Evolutionary conservation across 92 coral and sea anemone species (phyloP), one percentile per base, ranked within the genome.

Genomic region (Metridium senile): DNA sequence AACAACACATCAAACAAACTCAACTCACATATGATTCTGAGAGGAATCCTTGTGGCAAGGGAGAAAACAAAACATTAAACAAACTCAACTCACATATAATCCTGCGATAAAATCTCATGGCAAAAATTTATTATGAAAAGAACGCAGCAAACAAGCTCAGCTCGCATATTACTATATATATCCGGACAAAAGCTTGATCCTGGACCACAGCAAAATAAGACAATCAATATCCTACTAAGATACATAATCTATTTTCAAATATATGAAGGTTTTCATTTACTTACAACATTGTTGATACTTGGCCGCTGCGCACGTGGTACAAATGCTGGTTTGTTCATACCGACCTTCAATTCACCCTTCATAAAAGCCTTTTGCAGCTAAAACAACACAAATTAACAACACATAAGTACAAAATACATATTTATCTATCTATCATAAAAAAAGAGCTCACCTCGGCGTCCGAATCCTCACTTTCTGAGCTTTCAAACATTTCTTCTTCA

Each of bases 361-460:
- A 91, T 80, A 67, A 95, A 95, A 35, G 96, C 93, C 62, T 82
- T 84, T 68, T 87, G 97, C 32, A 95, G 90, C 99, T 95, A 81
- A 74, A 46, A 18, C 19, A 18, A 21, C 43, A 46, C 43, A 53
- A 18, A 51, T 17, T 18, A 56, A 25, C 20, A 17, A 33, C 43
- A 47, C n/a, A 39, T 1, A 33, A 18, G 64, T 52, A 68, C 33
- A 43, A 28, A 49, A 20, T 2, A 69, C 27, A n/a, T 54, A 11
- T n/a, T 13, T 23, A 35, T 13, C 29, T 33, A 26, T 21, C 28
- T 32, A 61, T 21, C 25, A 19, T 30, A 16, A 46, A 6, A 19
- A 72, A 58, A 8, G 33, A 18, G 25, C 33, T 32, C 33, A 88
- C 97, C 81, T 88, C 97, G 27, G 79, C 89, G 74, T 87, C 97